Evolutionary conservation across 2,113 vertebrate genomes (phyloP).

Genomic region (Pangasianodon hypophthalmus): DNA sequence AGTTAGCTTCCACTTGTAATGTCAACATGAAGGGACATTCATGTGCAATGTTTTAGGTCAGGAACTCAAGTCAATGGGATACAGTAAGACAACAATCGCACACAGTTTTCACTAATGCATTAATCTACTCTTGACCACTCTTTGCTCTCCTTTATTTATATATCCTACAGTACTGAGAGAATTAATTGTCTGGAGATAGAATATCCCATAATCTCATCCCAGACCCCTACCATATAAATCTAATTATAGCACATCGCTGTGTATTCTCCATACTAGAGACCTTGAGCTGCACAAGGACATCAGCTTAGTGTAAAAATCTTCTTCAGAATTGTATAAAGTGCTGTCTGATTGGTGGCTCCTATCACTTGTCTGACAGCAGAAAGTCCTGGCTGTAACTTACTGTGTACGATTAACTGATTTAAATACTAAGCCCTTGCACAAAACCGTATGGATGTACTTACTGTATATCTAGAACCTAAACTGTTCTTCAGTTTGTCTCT

Average conservation of each 20-base stretch:
- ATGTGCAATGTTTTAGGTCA: not conserved
- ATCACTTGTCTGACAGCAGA: not conserved
- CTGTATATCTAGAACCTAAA: not conserved
- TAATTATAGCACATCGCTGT: not conserved
- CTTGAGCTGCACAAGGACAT: conserved; percentile 4
- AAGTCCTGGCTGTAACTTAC: not conserved
- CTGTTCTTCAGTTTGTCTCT: not conserved
- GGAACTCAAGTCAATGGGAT: not conserved
- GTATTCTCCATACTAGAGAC: conserved; percentile 1
- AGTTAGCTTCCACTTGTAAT: not conserved
- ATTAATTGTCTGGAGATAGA: not conserved
- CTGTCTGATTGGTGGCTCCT: not conserved
- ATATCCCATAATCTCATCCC: not conserved
- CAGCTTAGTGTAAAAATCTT: not conserved
- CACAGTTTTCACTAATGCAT: not conserved
- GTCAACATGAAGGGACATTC: not conserved
- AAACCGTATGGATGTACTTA: not conserved
- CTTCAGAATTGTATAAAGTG: not conserved
- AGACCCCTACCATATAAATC: not conserved
- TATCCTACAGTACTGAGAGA: not conserved
- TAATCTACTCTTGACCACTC: not conserved
- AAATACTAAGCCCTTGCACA: not conserved
- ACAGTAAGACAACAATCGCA: not conserved
- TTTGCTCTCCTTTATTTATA: not conserved
- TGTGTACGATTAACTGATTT: not conserved